Evolutionary conservation across 1,140 invertebrate species (phyloP), one percentile per base, ranked within the genome.

Genomic region (Acromyrmex echinatior): DNA sequence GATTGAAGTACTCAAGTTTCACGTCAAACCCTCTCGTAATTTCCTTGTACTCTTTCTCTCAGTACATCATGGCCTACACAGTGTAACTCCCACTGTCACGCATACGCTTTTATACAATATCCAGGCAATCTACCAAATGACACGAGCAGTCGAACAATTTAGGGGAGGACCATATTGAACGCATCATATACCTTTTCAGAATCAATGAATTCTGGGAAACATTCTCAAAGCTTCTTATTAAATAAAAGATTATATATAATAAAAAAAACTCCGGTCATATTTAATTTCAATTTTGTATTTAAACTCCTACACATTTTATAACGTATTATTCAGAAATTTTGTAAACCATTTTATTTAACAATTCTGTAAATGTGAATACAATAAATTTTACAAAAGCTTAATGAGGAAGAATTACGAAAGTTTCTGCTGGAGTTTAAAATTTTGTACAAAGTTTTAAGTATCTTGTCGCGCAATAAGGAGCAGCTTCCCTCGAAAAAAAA

Each of bases 101-200:
- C 58, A 65, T 86, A 79, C 49, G 82, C 76, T 63, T 68, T 68
- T 79, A 70, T 78, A 66, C 9, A 25, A 21, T 45, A 51, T 78
- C 84, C 65, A 39, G 58, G 65, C 77, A 74, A 81, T 84, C 65
- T 84, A 86, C 82, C 89, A 90, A 89, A 89, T 90, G 90, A 90
- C 87, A 74, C 56, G 86, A 90, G 86, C 87, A 78, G 87, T 89
- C 86, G 73, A 87, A 79, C 86, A 49, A 90, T 65, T 66, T 79
- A 53, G 60, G 65, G 49, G 65, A 71, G 53, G 25, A 39, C 31
- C 65, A 58, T 79, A 79, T 79, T 51, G 76, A 78, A 7, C 28
- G 45, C 60, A 66, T 78, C 60, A 2, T 65, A 77, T 62, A 62
- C 60, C 21, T 45, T 31, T 51, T 66, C 39, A 5, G 60, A 65